These are phyloP conservation scores for Monodelphis domestica DNA, from an alignment of 2,797 vertebrate genomes.

Conservation along the genomic window DNA sequence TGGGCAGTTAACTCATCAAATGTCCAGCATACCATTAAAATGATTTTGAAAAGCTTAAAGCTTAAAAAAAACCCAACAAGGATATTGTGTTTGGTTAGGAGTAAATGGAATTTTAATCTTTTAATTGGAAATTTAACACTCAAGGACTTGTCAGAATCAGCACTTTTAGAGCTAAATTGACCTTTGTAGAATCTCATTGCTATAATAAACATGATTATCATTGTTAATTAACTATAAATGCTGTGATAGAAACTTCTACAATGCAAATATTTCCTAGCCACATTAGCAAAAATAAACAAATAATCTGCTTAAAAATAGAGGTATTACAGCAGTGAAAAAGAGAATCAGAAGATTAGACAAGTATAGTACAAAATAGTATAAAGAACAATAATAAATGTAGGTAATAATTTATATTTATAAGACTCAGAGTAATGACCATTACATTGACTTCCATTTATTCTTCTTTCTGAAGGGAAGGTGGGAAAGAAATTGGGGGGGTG, in stretches of 20 bases:
- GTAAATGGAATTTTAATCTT: conserved; percentile 42
- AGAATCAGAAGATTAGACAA: conserved; percentile 44
- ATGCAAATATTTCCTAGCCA: conserved; percentile 32
- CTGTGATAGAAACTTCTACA: conserved; percentile 43
- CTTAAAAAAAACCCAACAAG: conserved; percentile 7
- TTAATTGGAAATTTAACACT: conserved; percentile 43
- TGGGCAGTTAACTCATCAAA: conserved; percentile 66
- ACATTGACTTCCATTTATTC: background rate
- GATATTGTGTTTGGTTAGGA: conserved; percentile 53
- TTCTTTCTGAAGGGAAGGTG: background rate
- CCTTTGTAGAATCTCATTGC: conserved; percentile 46
- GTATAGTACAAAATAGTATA: background rate
- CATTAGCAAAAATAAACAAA: conserved; percentile 26
- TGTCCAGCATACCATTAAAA: conserved; percentile 73
- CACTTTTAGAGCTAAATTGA: conserved; percentile 51
- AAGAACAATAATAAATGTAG: background rate
- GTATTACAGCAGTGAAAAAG: conserved; percentile 26
- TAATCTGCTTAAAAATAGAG: background rate
- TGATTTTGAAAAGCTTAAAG: conserved; percentile 56
- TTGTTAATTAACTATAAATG: conserved; percentile 56
- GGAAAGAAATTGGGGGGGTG: background rate
- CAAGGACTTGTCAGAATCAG: conserved; percentile 36
- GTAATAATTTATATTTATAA: background rate
- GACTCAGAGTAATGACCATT: background rate
- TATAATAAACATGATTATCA: conserved; percentile 17